These are phyloP conservation scores for Chaitophorus viminalis DNA, from an alignment of 2,888 invertebrate species.

Conservation along the genomic window DNA sequence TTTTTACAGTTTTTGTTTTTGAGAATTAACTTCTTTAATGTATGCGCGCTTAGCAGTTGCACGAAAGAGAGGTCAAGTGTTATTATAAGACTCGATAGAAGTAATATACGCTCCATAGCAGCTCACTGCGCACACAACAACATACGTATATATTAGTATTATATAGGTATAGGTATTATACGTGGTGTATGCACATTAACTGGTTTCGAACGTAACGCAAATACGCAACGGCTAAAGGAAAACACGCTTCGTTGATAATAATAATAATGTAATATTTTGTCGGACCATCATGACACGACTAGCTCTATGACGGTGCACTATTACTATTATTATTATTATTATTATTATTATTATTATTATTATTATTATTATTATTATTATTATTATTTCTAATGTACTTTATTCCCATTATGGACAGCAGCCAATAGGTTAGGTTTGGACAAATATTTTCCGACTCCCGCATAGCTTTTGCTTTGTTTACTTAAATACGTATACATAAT, in stretches of 20 bases:
- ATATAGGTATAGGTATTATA: neutral
- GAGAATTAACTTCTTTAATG: neutral
- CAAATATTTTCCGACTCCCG: constrained; percentile 48
- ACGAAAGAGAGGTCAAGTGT: neutral
- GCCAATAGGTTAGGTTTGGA: constrained; percentile 6
- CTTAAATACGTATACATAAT: too few species aligned
- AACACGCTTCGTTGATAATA: constrained; percentile 32
- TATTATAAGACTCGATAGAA: neutral
- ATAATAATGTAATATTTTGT: constrained; percentile 45
- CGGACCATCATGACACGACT: constrained; percentile 3
- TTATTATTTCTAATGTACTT: constrained; percentile 29
- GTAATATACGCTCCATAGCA: neutral
- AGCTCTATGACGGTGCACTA: constrained; percentile 46
- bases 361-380: neutral
- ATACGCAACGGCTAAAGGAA: constrained; percentile 42
- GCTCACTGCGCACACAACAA: too few species aligned
- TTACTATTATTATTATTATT: constrained; percentile 38
- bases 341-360: too few species aligned
- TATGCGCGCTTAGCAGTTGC: neutral
- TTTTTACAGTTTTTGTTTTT: neutral
- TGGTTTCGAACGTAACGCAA: constrained; percentile 54
- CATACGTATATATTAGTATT: too few species aligned
- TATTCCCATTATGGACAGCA: constrained; percentile 36
- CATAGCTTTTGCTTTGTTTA: neutral
- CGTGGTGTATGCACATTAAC: neutral